Percentiles rank a stretch among this genome's conserved stretches.
These are phyloP conservation scores for Apodemia duryi DNA, from an alignment of 2,888 invertebrate species.

Conservation along the genomic window DNA sequence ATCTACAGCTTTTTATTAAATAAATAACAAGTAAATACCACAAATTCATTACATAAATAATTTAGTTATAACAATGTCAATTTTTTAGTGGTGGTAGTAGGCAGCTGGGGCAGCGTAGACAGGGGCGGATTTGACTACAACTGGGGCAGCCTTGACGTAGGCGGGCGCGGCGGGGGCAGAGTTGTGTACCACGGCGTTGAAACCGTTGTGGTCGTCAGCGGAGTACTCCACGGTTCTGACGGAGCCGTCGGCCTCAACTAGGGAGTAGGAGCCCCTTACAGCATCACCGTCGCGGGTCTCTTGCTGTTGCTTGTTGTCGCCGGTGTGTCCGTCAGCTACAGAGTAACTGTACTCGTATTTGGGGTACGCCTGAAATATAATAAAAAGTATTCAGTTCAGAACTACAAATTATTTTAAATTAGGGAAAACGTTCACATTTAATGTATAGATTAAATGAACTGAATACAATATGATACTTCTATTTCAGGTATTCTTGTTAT, in stretches of 20 bases:
- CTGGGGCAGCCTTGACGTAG: slow-evolving; percentile 30
- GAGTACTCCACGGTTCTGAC: slow-evolving; percentile 71
- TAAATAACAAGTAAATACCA: too few species aligned
- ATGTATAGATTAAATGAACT: too few species aligned
- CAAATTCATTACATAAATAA: too few species aligned
- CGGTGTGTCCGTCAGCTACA: slow-evolving; percentile 72
- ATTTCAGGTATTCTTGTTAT: too few species aligned
- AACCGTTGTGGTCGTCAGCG: slow-evolving; percentile 70
- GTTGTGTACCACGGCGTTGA: slow-evolving; percentile 61
- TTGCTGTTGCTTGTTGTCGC: slow-evolving; percentile 73
- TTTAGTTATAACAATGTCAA: too few species aligned
- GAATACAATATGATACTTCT: too few species aligned
- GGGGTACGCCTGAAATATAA: slow-evolving; percentile 43
- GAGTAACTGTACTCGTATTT: slow-evolving; percentile 70
- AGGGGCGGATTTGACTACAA: slow-evolving; percentile 17
- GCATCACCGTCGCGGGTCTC: slow-evolving; percentile 70
- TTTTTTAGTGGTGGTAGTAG: too few species aligned
- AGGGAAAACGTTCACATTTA: too few species aligned
- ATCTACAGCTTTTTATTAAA: too few species aligned
- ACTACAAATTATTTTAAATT: too few species aligned
- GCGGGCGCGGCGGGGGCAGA: slow-evolving; percentile 51
- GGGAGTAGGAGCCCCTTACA: slow-evolving; percentile 70
- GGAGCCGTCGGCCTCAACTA: slow-evolving; percentile 72
- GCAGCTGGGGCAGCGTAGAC: too few species aligned
- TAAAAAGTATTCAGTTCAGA: too few species aligned